Conservation (phyloP, 2,888 invertebrate species). For the Drosophila subsilvestris region DNA sequence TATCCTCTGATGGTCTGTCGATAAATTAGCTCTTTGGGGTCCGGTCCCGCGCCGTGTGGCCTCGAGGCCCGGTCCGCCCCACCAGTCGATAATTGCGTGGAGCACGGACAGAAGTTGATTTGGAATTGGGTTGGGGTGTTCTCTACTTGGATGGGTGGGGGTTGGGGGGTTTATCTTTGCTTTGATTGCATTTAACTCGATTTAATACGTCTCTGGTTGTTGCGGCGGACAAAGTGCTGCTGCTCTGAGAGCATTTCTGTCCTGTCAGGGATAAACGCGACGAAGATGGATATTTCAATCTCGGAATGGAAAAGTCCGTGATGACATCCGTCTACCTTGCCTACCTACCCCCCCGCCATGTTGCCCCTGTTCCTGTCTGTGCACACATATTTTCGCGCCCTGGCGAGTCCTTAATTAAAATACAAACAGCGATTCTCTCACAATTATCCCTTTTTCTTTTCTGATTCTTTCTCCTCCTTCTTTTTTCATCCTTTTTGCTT, state of each 20-base stretch:
- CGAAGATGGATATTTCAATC: slow-evolving; percentile 18
- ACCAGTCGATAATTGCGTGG: slow-evolving; percentile 49
- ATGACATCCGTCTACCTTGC: neutral
- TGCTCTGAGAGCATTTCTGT: neutral
- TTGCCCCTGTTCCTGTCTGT: neutral
- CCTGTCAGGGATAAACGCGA: slow-evolving; percentile 7
- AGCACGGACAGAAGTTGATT: slow-evolving; percentile 13
- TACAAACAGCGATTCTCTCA: slow-evolving; percentile 53
- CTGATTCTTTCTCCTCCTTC: neutral
- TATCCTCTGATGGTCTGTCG: slow-evolving; percentile 18
- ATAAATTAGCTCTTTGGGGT: slow-evolving; percentile 60
- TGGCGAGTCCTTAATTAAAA: slow-evolving; percentile 63
- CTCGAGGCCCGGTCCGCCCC: slow-evolving; percentile 6
- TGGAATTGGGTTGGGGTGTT: slow-evolving; percentile 4
- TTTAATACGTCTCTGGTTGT: slow-evolving; percentile 19
- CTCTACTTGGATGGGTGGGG: neutral
- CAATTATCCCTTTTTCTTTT: slow-evolving; percentile 52
- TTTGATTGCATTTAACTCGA: slow-evolving; percentile 51
- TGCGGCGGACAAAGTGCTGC: neutral
- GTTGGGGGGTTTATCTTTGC: slow-evolving; percentile 13
- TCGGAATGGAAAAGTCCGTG: neutral
- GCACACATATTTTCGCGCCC: slow-evolving; percentile 36
- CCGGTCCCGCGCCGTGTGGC: neutral
- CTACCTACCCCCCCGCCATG: too few relatives aligned
- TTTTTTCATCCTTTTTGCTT: slow-evolving; percentile 3